A percentile compares a stretch with the other conserved stretches of the same genome.
Conservation (phyloP, 1,140 invertebrate species). For the Plutomurus gul region DNA sequence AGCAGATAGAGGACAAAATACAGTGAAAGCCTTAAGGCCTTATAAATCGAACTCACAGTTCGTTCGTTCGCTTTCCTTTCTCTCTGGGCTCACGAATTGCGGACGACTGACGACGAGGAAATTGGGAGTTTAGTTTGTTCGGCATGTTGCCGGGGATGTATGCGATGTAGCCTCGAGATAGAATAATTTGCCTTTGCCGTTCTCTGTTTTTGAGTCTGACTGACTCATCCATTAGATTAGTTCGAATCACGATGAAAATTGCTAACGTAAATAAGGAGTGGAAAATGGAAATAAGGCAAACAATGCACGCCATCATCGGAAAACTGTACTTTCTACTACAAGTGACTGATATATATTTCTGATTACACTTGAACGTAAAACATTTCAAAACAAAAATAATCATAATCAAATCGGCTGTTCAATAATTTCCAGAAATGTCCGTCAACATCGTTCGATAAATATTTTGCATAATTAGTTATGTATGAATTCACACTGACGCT, state of each 20-base stretch:
- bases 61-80: neutral
- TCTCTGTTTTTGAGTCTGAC: neutral
- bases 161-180: neutral
- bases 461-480: no score
- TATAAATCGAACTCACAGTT: conserved; percentile 4
- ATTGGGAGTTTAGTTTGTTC: conserved; percentile 7
- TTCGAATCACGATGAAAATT: conserved; percentile 30
- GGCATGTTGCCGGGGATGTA: neutral
- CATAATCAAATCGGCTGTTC: no score
- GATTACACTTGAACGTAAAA: no score
- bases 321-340: neutral
- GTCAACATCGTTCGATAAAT: no score
- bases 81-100: neutral
- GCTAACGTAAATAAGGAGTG: conserved; percentile 29
- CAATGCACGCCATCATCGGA: no score
- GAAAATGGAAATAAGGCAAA: conserved; percentile 18
- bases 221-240: conserved; percentile 39
- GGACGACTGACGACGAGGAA: neutral
- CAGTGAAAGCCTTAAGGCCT: conserved; percentile 13
- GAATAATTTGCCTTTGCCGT: conserved; percentile 11
- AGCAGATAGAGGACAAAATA: neutral
- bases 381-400: no score
- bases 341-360: no score
- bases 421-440: no score
- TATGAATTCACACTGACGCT: no score